Percentiles rank a stretch among this genome's conserved stretches.
Conservation (phyloP, 1,140 invertebrate genomes). For the Pseudomyrmex dendroicus region DNA sequence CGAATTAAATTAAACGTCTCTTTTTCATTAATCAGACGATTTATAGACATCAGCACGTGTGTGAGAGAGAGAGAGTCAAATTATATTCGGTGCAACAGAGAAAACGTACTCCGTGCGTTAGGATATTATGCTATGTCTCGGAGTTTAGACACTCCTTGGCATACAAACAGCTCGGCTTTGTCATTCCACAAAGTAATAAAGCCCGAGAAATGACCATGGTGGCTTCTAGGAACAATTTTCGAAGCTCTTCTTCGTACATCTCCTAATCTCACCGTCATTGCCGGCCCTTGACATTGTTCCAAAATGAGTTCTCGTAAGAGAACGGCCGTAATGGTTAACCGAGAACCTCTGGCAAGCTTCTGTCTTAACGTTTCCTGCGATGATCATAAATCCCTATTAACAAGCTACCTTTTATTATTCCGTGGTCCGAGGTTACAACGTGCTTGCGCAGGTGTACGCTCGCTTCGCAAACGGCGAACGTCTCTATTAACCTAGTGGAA, state of each 20-base stretch:
- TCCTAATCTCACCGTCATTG: slow-evolving; percentile 8
- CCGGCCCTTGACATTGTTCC: slow-evolving; percentile 13
- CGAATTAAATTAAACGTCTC: slow-evolving; percentile 44
- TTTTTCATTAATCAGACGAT: slow-evolving; percentile 52
- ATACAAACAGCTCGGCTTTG: slow-evolving; percentile 25
- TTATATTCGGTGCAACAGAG: slow-evolving; percentile 27
- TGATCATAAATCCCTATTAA: slow-evolving; percentile 75
- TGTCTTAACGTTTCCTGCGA: slow-evolving; percentile 61
- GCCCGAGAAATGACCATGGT: background rate
- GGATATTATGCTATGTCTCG: slow-evolving; percentile 20
- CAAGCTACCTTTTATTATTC: slow-evolving; percentile 56
- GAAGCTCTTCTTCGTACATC: slow-evolving; percentile 22
- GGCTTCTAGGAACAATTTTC: slow-evolving; percentile 49
- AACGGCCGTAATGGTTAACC: slow-evolving; percentile 63
- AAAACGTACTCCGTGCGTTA: background rate
- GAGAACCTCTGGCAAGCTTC: slow-evolving; percentile 30
- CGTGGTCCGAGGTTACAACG: slow-evolving; percentile 7
- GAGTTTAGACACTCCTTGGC: slow-evolving; percentile 33
- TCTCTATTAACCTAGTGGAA: background rate
- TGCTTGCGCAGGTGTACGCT: background rate
- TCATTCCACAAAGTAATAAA: slow-evolving; percentile 27
- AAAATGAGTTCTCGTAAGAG: slow-evolving; percentile 46
- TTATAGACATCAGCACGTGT: slow-evolving; percentile 38
- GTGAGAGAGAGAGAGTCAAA: slow-evolving; percentile 5
- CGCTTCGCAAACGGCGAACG: background rate